phyloP scores from a whole-genome alignment of 2,797 vertebrate genomes.

The Molothrus ater region DNA sequence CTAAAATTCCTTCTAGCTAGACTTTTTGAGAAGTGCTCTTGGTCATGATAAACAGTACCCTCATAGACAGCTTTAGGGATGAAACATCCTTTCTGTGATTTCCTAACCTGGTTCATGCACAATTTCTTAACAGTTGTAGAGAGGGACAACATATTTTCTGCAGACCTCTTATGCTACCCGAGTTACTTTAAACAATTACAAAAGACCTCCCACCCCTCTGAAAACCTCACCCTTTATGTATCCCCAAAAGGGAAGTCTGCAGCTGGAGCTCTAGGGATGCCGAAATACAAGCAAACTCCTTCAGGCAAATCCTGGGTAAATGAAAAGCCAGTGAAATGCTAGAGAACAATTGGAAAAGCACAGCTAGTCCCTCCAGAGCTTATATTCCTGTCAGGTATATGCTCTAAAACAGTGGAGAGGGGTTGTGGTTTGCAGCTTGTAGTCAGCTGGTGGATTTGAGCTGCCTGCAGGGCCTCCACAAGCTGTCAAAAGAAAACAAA shows the following conservation, averaged over 20 bases:
- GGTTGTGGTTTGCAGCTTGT: conserved; percentile 44
- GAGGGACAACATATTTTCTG: not conserved
- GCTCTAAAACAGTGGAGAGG: not conserved
- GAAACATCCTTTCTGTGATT: not conserved
- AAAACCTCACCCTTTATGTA: not conserved
- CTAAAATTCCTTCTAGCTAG: not conserved
- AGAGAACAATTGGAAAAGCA: not conserved
- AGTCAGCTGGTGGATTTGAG: conserved; percentile 32
- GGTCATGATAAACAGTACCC: not conserved
- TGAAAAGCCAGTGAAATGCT: not conserved
- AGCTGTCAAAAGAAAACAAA: conserved; percentile 60
- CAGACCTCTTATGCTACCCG: not conserved
- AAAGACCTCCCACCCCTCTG: not conserved
- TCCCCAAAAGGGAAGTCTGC: not conserved
- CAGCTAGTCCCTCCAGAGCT: not conserved
- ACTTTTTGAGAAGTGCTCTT: not conserved
- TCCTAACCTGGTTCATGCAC: not conserved
- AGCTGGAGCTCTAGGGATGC: not conserved
- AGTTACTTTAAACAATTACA: not conserved
- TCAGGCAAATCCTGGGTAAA: not conserved
- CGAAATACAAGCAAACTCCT: not conserved
- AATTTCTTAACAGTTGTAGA: not conserved
- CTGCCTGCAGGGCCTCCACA: conserved; percentile 29
- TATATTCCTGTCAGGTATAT: not conserved
- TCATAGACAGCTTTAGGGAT: not conserved